Evolutionary conservation across 1,140 invertebrate genomes (phyloP), one percentile per base, ranked within the genome.

Genomic region (Acromyrmex heyeri): DNA sequence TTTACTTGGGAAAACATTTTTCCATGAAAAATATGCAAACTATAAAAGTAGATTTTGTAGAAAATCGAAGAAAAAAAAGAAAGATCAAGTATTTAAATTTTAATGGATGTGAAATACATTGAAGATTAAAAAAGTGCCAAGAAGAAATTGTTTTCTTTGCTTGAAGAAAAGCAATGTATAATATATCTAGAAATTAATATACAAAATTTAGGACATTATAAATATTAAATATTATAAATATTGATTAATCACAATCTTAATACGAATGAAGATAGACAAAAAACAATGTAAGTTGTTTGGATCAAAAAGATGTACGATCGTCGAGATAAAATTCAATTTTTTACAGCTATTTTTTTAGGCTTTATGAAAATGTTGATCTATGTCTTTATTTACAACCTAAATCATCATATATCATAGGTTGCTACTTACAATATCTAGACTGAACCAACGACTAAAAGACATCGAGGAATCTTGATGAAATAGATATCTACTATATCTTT

Each of bases 381-480:
- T 38, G 2, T 38, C n/a, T 76, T 44, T 78, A 64, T 30, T 30
- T 64, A 30, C 4, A 12, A 78, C 14, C 30, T n/a, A 16, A 0
- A 12, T 2, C 10, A 14, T 50, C 14, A 24, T 24, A 24, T 24
- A 24, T 24, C 24, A 24, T 24, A 21, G 16, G 34, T 30, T 55
- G 0, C 10, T 1, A 21, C 8, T 30, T n/a, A 18, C 6, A 2
- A 44, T 14, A 2, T 4, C 16, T 2, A 10, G 48, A 69, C 24
- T 24, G n/a, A 38, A 34, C 14, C n/a, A 12, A 34, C 4, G 2
- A 24, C n/a, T 16, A 5, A 34, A 38, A 21, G 12, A 38, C 30
- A n/a, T 30, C 16, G 48, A 69, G 27, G n/a, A 79, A 24, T 57
- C 30, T 38, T 48, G 59, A 59, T 21, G 67, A 75, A 50, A 75